phyloP scores from a whole-genome alignment of 2,797 vertebrate species.

The Mionectes olivaceus region DNA sequence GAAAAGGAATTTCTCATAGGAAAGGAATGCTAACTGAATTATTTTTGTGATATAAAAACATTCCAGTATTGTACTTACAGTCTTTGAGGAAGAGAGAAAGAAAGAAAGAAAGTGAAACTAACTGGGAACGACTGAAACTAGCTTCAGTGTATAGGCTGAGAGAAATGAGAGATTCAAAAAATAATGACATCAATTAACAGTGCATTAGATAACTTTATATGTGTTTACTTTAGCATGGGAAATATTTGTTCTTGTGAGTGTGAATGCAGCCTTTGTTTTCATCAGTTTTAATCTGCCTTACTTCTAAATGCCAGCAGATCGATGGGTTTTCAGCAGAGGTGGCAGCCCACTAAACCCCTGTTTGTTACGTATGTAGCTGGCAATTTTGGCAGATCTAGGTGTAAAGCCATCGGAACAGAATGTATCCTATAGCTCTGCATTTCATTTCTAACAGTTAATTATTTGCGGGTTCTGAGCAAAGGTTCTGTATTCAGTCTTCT shows the following conservation, averaged over 20 bases:
- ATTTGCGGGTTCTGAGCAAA: background rate
- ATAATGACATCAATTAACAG: background rate
- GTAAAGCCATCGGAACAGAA: background rate
- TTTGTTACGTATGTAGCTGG: background rate
- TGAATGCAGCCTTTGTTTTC: background rate
- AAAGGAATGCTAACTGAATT: background rate
- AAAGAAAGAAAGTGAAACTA: slow-evolving; percentile 42
- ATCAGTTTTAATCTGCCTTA: background rate
- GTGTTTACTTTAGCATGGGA: background rate
- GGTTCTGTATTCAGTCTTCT: background rate
- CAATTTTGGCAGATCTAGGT: background rate
- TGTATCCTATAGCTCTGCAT: background rate
- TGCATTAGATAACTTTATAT: background rate
- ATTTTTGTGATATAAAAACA: background rate
- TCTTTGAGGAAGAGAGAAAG: background rate
- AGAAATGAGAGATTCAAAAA: background rate
- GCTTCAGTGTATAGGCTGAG: background rate
- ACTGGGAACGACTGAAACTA: background rate
- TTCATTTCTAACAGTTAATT: background rate
- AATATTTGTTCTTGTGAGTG: background rate
- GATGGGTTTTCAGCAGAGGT: background rate
- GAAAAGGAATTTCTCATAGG: background rate
- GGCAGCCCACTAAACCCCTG: background rate
- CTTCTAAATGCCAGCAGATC: background rate
- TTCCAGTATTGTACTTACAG: background rate